These are phyloP conservation scores for Actenoides lindsayi DNA, from an alignment of 2,113 vertebrate genomes.

Conservation along the genomic window DNA sequence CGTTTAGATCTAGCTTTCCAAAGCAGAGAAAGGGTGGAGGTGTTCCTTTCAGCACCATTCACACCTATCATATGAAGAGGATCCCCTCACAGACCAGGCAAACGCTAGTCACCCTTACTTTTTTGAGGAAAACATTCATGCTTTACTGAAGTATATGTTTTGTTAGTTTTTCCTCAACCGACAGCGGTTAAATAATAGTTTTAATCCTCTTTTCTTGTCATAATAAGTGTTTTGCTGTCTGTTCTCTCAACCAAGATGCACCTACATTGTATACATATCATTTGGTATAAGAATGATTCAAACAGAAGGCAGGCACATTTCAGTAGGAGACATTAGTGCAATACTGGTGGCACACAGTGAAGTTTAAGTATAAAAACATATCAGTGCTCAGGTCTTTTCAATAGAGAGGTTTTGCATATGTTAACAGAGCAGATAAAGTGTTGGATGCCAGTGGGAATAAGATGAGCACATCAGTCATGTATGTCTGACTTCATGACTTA, in stretches of 20 bases:
- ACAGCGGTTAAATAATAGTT: neutral
- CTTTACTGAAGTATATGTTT: neutral
- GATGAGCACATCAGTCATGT: neutral
- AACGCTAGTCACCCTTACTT: neutral
- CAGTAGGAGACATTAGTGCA: neutral
- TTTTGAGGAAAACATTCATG: neutral
- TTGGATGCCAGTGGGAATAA: neutral
- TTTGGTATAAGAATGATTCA: neutral
- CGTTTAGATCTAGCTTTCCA: neutral
- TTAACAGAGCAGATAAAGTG: neutral
- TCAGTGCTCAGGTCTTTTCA: neutral
- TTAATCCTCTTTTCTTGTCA: neutral
- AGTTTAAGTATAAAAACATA: neutral
- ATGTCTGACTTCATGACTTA: neutral
- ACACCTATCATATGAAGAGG: too few relatives aligned
- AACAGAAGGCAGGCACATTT: neutral
- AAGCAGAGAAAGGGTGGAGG: neutral
- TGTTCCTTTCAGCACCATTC: neutral
- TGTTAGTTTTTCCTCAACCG: neutral
- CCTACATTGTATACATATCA: neutral
- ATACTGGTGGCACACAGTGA: neutral
- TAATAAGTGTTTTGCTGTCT: neutral
- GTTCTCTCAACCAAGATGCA: neutral
- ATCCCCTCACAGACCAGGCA: neutral
- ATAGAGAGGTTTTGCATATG: neutral